phyloP scores from a whole-genome alignment of 2,797 vertebrate species.

The Picus viridis region DNA sequence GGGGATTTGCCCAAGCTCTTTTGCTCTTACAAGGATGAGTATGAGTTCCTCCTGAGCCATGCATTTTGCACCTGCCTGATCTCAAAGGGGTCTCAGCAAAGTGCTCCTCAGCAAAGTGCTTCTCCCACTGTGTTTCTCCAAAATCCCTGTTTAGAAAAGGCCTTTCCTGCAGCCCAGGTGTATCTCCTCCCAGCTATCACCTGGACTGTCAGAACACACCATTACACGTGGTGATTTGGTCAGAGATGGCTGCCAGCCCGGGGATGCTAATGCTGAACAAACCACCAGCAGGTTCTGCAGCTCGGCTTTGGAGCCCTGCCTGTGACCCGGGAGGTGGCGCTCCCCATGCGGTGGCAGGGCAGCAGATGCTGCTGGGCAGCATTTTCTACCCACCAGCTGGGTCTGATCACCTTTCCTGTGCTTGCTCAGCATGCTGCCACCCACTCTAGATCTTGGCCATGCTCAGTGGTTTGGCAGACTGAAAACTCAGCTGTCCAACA shows the following conservation, averaged over 20 bases:
- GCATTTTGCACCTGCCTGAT: neutral
- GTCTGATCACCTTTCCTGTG: neutral
- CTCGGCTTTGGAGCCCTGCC: neutral
- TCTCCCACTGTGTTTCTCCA: rapidly evolving
- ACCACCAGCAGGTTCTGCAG: neutral
- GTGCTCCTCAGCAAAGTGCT: neutral
- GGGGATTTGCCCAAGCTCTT: neutral
- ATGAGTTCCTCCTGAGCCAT: neutral
- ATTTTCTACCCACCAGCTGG: neutral
- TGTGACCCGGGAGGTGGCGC: rapidly evolving
- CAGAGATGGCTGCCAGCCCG: neutral
- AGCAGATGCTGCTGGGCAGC: neutral
- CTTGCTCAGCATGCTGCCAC: neutral
- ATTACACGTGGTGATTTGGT: rapidly evolving
- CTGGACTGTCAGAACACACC: neutral
- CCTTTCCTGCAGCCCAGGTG: neutral
- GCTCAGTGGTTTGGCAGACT: neutral
- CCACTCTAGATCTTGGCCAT: neutral
- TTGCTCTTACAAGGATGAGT: neutral
- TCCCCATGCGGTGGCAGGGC: rapidly evolving
- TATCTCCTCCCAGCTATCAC: neutral
- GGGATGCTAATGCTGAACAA: neutral
- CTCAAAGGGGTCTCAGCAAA: neutral
- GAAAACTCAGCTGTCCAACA: neutral
- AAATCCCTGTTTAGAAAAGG: neutral